These are phyloP conservation scores for Rachycentron canadum DNA, from an alignment of 2,797 vertebrate genomes.

Conservation along the genomic window DNA sequence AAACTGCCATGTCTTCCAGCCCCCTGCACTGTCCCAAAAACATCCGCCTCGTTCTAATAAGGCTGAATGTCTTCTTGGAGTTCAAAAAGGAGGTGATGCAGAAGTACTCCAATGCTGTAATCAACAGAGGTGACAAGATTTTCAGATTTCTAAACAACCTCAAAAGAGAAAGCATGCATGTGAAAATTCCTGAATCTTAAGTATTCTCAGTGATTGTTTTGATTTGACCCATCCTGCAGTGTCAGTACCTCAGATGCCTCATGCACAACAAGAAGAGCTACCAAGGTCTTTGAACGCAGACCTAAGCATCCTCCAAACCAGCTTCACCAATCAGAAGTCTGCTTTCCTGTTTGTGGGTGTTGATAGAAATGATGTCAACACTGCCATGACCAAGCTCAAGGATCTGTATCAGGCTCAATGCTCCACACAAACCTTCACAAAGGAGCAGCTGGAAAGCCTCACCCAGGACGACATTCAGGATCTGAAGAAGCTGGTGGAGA, in stretches of 20 bases:
- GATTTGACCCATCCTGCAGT: slow-evolving; percentile 18
- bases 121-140: slow-evolving; percentile 49
- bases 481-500: slow-evolving; percentile 30
- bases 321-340: slow-evolving; percentile 30
- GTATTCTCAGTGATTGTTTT: neutral
- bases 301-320: neutral
- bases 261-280: neutral
- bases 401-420: slow-evolving; percentile 63
- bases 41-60: slow-evolving; percentile 70
- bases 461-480: neutral
- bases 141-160: no score
- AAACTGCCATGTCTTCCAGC: slow-evolving; percentile 10
- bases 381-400: slow-evolving; percentile 60
- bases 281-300: neutral
- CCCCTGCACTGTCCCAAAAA: slow-evolving; percentile 26
- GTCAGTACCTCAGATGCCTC: slow-evolving; percentile 1
- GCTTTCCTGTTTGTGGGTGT: slow-evolving; percentile 68
- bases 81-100: slow-evolving; percentile 66
- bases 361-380: slow-evolving; percentile 19
- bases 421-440: slow-evolving; percentile 35
- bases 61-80: slow-evolving; percentile 66
- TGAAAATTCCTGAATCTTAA: no score
- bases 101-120: slow-evolving; percentile 33
- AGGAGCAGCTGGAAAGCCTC: slow-evolving; percentile 43
- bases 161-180: no score